Percentiles rank a stretch among this genome's conserved stretches.
Conservation (phyloP, 2,113 vertebrate genomes). For the Machaerirhynchus nigripectus region DNA sequence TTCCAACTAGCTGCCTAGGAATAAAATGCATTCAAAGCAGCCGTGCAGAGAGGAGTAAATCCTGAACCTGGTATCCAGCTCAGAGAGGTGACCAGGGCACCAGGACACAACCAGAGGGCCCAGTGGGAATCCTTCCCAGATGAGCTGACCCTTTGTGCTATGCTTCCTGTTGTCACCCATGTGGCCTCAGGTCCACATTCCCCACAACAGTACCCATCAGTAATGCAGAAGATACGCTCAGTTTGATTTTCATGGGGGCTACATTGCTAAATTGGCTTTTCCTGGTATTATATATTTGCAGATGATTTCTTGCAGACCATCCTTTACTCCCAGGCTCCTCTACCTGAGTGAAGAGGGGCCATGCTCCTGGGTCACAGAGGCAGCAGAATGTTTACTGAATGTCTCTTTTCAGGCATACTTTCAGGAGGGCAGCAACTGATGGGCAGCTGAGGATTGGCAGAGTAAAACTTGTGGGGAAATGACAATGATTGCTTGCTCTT, state of each 20-base stretch:
- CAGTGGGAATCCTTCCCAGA: background rate
- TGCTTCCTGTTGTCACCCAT: background rate
- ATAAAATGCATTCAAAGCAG: slow-evolving; percentile 2
- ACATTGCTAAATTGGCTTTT: background rate
- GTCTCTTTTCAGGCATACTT: background rate
- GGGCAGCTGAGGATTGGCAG: background rate
- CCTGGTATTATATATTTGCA: background rate
- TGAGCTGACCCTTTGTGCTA: rapidly evolving
- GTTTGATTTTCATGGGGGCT: background rate
- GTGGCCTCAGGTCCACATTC: background rate
- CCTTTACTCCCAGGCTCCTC: background rate
- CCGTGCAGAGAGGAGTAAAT: background rate
- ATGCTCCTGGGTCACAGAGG: rapidly evolving
- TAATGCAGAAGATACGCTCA: background rate
- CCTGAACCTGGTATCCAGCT: background rate
- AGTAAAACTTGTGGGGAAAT: background rate
- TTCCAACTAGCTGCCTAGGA: slow-evolving; percentile 40
- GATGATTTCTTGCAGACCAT: background rate
- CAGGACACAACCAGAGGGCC: background rate
- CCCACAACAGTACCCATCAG: background rate
- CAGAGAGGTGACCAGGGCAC: background rate
- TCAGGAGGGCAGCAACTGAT: background rate
- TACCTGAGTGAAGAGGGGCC: background rate
- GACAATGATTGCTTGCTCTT: background rate
- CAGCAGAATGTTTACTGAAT: background rate